These are phyloP conservation scores for Drosophila robusta DNA, from an alignment of 2,888 invertebrate genomes.

Conservation along the genomic window DNA sequence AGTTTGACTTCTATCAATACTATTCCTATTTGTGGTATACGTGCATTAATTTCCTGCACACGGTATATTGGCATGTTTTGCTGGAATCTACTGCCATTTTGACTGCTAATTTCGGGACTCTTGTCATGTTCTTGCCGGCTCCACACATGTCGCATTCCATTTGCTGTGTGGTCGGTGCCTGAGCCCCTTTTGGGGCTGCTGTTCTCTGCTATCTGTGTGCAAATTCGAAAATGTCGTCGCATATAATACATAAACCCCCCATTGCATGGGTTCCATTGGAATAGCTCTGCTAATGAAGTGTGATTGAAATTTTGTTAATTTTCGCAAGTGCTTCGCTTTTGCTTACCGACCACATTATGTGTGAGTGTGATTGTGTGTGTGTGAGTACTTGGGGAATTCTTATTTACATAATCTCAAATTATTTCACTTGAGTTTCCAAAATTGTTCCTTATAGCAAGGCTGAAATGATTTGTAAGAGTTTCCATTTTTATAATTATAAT, in stretches of 20 bases:
- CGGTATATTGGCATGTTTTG: constrained; percentile 1
- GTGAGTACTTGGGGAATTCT: constrained; percentile 38
- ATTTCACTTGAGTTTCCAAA: constrained; percentile 44
- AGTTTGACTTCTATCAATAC: not conserved
- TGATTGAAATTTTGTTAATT: constrained; percentile 82
- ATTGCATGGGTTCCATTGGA: constrained; percentile 47
- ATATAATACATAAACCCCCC: not conserved
- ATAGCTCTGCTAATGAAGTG: constrained; percentile 80
- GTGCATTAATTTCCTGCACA: not conserved
- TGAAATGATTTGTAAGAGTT: constrained; percentile 44
- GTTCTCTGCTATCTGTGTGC: constrained; percentile 18
- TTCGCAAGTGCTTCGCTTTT: constrained; percentile 66
- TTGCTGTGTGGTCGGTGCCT: constrained; percentile 42
- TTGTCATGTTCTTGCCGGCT: constrained; percentile 7
- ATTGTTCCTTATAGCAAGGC: constrained; percentile 50
- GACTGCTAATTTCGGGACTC: constrained; percentile 26
- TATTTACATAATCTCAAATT: constrained; percentile 50
- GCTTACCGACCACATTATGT: constrained; percentile 13
- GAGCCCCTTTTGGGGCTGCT: not conserved
- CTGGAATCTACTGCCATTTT: constrained; percentile 21
- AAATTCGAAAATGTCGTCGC: constrained; percentile 21
- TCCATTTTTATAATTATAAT: too few species aligned
- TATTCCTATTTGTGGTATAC: too few species aligned
- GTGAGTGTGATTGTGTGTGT: constrained; percentile 4
- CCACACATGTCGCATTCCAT: constrained; percentile 43